A percentile compares a stretch with the other conserved stretches of the same genome.
Conservation (phyloP, 2,113 vertebrate species). For the Neofelis nebulosa region DNA sequence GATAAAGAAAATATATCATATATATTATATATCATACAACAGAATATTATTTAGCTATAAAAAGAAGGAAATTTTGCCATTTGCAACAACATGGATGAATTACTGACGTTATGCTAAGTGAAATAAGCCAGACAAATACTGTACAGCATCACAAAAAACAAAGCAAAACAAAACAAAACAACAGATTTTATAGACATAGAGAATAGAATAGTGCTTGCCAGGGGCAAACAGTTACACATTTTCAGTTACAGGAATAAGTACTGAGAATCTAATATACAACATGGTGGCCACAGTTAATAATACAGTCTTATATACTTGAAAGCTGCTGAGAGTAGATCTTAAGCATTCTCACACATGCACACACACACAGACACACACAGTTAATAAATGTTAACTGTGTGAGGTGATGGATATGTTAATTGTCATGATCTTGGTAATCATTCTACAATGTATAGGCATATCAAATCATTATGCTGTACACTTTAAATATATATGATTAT, state of each 20-base stretch:
- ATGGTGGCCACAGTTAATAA: neutral
- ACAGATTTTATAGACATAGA: neutral
- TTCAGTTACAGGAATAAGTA: neutral
- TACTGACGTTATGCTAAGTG: neutral
- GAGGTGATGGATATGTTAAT: neutral
- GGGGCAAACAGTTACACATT: neutral
- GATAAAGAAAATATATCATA: neutral
- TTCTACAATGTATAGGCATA: neutral
- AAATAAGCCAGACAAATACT: neutral
- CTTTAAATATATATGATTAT: neutral
- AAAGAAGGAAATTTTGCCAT: neutral
- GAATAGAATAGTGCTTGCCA: neutral
- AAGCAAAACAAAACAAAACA: neutral
- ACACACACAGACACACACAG: neutral
- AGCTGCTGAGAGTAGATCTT: neutral
- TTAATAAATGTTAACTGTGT: neutral
- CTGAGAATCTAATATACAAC: neutral
- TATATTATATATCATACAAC: neutral
- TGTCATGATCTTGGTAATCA: neutral
- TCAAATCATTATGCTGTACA: neutral
- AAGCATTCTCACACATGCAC: neutral
- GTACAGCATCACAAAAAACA: neutral
- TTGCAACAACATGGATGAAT: neutral
- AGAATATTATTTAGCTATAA: neutral
- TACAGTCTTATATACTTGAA: neutral